Base-by-base conservation (phyloP, 2,888 invertebrate genomes). In the Rhagonycha fulva region DNA sequence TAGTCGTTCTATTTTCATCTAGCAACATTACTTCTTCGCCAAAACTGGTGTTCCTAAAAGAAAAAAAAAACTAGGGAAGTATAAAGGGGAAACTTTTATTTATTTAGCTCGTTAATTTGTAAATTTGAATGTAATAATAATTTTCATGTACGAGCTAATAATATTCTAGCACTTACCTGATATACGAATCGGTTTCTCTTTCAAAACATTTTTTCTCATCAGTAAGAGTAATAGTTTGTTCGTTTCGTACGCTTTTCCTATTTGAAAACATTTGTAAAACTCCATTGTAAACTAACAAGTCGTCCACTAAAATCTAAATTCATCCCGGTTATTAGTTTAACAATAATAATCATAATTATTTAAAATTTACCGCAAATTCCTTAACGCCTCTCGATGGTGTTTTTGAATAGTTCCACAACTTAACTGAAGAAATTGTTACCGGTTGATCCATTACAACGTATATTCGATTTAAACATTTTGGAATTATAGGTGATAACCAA, bases 371-470 rank as follows among this genome's bases (percentile, higher is more conserved):
- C 79, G 93, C 94, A 87, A 95, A 94, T 87, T 96, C 95, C 85
- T 94, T 94, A 24, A 95, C 94, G 9, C 95, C 95, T 83, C 96
- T 89, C 5, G 88, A 89, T 0, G 94, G 91, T 0, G 94, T 94
- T 88, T 96, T 96, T 30, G 92, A 92, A 85, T 96, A 96, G 88
- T 96, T 96, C 95, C 95, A 96, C 79, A 96, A 88, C 84, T 93
- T 93, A 76, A 96, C 91, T 84, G 92, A 92, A 12, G 94, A 94
- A 11, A 96, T 90, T 14, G 91, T 91, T 2, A 94, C 91, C 1
- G 95, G 94, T 68, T 90, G 87, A 85, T 96, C 95, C 87, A 96
- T 94, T 69, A 95, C 93, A 79, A 96, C 90, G 87, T 94, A 96
- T 74, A 96, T 90, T 84, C 94, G 87, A 84, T 89, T 89, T 81